Evolutionary conservation across 2,797 vertebrate genomes (phyloP), one percentile per base, ranked within the genome.

Genomic region (Channallabes apus): DNA sequence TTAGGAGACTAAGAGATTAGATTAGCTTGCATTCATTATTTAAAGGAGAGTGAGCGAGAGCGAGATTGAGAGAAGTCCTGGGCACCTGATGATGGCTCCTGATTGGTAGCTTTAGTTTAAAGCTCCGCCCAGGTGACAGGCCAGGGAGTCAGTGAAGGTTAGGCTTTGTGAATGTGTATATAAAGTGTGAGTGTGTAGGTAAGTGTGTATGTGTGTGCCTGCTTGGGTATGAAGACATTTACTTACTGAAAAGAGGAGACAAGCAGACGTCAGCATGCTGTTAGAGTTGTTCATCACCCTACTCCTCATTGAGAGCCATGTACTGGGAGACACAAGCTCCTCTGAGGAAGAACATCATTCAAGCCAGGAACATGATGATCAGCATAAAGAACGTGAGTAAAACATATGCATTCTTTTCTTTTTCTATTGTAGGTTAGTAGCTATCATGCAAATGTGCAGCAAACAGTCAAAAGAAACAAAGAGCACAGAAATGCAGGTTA

Each of bases 41-140:
- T 59, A 51, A 46, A 46, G 18, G 14, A 67, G 18, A 41, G 29
- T 17, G 58, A 80, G 67, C 5, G 59, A 62, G 68, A 35, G 69
- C 58, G 24, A 83, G 69, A 72, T 27, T 27, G 64, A 64, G 61
- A 27, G 61, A 79, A 83, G 72, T 81, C 59, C 84, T 73, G 64
- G 79, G 86, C 78, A 89, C 89, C 84, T 89, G 71, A 35, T 80
- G 61, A 85, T 67, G 56, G 15, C n/a, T 64, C 38, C 84, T 87
- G 83, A 85, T 83, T 90, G 89, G 89, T 84, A 56, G 75, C 51
- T 84, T 82, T 65, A 79, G 84, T 82, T 86, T 83, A 81, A 87
- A 85, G 80, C 88, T 76, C 79, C 83, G 0, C 80, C 80, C 67
- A 76, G 68, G 59, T 81, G 75, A 69, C 82, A 24, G 80, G 9